Conservation (phyloP, 2,888 invertebrate genomes). For the Leptinotarsa rubiginosa region DNA sequence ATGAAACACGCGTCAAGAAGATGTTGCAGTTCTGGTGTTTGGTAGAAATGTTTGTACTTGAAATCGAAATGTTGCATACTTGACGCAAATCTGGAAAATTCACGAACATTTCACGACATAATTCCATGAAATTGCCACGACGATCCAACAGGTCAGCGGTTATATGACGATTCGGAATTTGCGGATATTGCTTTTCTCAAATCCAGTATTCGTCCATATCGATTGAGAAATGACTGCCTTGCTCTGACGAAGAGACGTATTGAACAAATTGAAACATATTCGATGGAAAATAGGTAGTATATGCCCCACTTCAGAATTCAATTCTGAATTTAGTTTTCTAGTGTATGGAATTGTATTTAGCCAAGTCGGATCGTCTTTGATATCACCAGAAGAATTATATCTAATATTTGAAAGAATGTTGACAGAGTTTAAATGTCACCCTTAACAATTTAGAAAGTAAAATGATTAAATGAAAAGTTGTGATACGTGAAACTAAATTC, state of each 20-base stretch:
- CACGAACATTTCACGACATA: constrained; percentile 4
- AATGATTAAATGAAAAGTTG: too few species aligned
- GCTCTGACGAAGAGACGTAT: not conserved
- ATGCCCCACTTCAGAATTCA: not conserved
- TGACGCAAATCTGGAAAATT: not conserved
- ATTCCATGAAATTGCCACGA: constrained; percentile 14
- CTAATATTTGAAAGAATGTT: too few species aligned
- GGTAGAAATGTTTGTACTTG: too few species aligned
- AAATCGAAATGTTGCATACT: too few species aligned
- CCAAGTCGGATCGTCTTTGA: too few species aligned
- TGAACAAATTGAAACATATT: not conserved
- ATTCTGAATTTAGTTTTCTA: not conserved
- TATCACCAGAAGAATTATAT: too few species aligned
- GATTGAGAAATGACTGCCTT: not conserved
- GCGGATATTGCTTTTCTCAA: constrained; percentile 5
- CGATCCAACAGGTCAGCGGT: not conserved
- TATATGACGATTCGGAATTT: constrained; percentile 5
- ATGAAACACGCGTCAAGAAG: too few species aligned
- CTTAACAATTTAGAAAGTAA: too few species aligned
- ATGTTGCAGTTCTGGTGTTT: too few species aligned
- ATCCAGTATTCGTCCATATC: not conserved
- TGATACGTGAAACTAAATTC: too few species aligned
- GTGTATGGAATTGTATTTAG: not conserved
- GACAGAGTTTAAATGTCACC: too few species aligned
- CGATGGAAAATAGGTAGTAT: not conserved